phyloP scores from a whole-genome alignment of 2,113 vertebrate genomes.

The Ptychochromis oligacanthus region DNA sequence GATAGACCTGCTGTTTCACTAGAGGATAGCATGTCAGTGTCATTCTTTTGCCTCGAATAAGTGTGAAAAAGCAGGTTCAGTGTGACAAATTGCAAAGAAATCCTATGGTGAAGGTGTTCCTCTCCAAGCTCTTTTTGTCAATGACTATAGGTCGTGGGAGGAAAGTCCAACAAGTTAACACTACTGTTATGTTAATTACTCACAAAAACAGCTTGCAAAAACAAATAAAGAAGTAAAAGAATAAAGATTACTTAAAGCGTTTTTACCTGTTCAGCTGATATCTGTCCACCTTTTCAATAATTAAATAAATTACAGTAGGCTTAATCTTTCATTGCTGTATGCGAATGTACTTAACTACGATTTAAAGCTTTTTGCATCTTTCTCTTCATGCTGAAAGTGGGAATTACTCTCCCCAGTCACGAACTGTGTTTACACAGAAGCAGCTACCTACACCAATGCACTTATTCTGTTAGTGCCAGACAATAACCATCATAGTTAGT shows the following conservation, averaged over 20 bases:
- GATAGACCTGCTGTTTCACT: neutral
- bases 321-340: no score
- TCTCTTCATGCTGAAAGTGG: no score
- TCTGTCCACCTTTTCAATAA: no score
- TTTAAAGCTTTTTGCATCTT: no score
- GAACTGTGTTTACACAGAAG: neutral
- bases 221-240: no score
- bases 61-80: neutral
- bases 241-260: no score
- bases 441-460: neutral
- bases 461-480: neutral
- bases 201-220: no score
- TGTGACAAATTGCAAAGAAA: neutral
- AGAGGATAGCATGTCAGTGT: neutral
- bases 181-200: no score
- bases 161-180: neutral
- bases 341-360: no score
- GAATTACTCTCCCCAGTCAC: no score
- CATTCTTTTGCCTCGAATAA: neutral
- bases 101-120: neutral
- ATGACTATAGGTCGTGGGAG: neutral
- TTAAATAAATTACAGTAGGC: no score
- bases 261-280: no score
- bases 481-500: neutral
- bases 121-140: neutral